Evolutionary conservation across 1,140 invertebrate genomes (phyloP).

Genomic region (Babylonia areolata): DNA sequence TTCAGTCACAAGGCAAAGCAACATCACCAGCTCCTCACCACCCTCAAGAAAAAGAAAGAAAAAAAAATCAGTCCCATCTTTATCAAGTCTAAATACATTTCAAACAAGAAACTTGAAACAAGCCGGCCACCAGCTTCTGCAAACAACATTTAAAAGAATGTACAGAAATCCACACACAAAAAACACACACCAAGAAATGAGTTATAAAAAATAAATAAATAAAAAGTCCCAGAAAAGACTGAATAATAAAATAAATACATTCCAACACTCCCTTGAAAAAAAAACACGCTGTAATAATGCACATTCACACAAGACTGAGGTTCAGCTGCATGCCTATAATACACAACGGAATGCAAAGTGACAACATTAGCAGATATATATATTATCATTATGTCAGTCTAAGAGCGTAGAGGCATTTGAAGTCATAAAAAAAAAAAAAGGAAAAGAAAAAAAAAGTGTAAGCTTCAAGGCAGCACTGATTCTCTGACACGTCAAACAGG

Average conservation of each 20-base stretch:
- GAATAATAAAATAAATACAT: background rate
- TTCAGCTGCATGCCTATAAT: background rate
- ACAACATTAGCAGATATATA: background rate
- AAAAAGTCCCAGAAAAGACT: background rate
- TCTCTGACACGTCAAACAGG: background rate
- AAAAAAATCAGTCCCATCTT: too few species aligned
- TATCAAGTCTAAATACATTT: background rate
- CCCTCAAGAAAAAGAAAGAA: too few species aligned
- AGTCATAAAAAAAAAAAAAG: background rate
- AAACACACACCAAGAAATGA: background rate
- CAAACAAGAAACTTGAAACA: background rate
- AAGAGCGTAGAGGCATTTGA: background rate
- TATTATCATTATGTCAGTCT: background rate
- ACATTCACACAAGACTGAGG: background rate
- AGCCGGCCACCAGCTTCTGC: background rate
- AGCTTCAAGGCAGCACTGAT: constrained; percentile 3
- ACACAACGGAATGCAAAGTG: constrained; percentile 23
- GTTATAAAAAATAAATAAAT: background rate
- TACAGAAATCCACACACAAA: background rate
- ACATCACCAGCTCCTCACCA: too few species aligned
- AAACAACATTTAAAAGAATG: background rate
- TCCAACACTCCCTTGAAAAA: background rate
- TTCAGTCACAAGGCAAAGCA: too few species aligned
- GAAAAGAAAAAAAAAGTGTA: background rate
- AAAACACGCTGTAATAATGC: background rate